Base-by-base conservation (phyloP, 2,888 invertebrate species). In the Fragum sueziense region DNA sequence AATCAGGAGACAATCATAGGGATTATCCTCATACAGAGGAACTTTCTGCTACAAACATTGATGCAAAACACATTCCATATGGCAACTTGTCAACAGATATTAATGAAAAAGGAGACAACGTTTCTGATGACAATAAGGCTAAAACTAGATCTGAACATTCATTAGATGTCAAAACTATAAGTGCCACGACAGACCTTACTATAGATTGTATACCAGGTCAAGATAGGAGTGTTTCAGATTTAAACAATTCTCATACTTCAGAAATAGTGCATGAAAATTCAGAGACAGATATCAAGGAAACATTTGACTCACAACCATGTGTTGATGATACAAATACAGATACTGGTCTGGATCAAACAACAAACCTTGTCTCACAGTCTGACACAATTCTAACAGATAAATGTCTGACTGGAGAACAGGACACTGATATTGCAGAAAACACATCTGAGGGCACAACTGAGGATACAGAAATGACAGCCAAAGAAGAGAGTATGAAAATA, bases 361-460 rank as follows among this genome's bases (percentile, higher is more conserved):
- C 47, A 9, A 14, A 4, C n/a, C n/a, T n/a, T n/a, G n/a, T n/a
- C n/a, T n/a, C n/a, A n/a, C n/a, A n/a, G n/a, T n/a, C n/a, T n/a
- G n/a, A n/a, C n/a, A n/a, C n/a, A n/a, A n/a, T n/a, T n/a, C n/a
- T n/a, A n/a, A n/a, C n/a, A n/a, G n/a, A n/a, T n/a, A n/a, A n/a
- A n/a, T n/a, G n/a, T n/a, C n/a, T 47, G 47, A 14, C 34, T 33
- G 29, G 34, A 25, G 33, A 31, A 17, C 25, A 54, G 61, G 69
- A 75, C 31, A 69, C 59, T 62, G 68, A 47, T 25, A 71, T 75
- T 20, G 20, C 31, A 27, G 11, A 61, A n/a, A 61, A 61, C n/a
- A 57, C 17, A n/a, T 29, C 27, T 61, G 69, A 47, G 47, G 47
- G 47, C 25, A 61, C n/a, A 22, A 25, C 41, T 27, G 47, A 31